Evolutionary conservation across 2,113 vertebrate species (phyloP), one percentile per base, ranked within the genome.

Genomic region (Sinocyclocheilus rhinocerous): DNA sequence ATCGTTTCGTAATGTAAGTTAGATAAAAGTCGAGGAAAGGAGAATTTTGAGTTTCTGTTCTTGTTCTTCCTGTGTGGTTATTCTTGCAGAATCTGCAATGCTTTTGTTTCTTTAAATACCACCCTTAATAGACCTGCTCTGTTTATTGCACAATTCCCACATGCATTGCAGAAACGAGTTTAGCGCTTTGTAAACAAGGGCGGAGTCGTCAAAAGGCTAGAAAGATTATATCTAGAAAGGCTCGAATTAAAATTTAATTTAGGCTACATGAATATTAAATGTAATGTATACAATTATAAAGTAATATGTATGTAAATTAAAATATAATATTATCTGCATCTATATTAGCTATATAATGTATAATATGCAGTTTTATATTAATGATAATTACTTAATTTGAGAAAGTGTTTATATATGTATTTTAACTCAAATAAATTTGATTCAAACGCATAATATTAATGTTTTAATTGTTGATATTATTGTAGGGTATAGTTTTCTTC

Each of bases 21-120:
- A 42, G 70, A 73, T 73, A 73, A 73, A 42, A 73, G 70, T 73
- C 70, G 22, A 20, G 67, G 67, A 70, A 36, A 73, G 20, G 2
- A 42, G 36, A 22, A 42, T 12, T 42, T 6, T 2, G 9, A 8
- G 1, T 75, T 48, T 15, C 11, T 24, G 13, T 15, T 75, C 4
- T 18, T 24, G 13, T 15, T 75, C 4, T 18, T 22, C 12, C 20
- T 12, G 5, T 15, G 15, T 42, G 39, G 18, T 39, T 22, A 72
- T 22, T 18, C 18, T 2, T 39, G 33, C 33, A 72, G 33, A 20
- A 70, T 70, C 2, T 22, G 16, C 67, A 11, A 8, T 22, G 33
- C 8, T 22, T 39, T 39, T 5, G 33, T 39, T 39, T 39, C 33
- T 5, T 5, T 22, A 18, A 39, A 70, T 36, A 10, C 1, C 16